A percentile compares a stretch with the other conserved stretches of the same genome.
phyloP scores from a whole-genome alignment of 2,797 vertebrate genomes.

The Sarcophilus harrisii region DNA sequence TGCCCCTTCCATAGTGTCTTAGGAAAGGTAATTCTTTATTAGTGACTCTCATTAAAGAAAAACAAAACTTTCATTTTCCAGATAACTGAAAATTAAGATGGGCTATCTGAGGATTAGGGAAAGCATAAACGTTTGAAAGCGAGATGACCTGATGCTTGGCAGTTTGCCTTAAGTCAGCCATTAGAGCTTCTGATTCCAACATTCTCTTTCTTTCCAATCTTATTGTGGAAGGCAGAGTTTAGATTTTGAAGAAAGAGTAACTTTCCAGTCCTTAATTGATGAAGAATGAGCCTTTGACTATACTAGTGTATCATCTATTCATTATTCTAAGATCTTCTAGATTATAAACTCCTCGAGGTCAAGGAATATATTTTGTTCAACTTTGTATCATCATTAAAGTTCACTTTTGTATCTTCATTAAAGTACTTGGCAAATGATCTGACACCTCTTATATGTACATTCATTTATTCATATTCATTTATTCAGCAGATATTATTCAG shows the following conservation, averaged over 20 bases:
- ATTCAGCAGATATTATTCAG: background rate
- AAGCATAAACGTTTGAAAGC: background rate
- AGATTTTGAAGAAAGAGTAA: background rate
- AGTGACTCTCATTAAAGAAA: background rate
- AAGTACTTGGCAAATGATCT: background rate
- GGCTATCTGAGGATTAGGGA: background rate
- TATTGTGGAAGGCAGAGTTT: background rate
- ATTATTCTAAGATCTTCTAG: background rate
- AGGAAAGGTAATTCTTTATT: background rate
- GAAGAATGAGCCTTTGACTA: background rate
- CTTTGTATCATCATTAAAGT: background rate
- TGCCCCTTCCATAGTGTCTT: background rate
- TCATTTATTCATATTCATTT: background rate
- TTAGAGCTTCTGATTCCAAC: background rate
- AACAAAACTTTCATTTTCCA: background rate
- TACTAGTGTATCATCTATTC: constrained; percentile 15
- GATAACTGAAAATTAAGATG: background rate
- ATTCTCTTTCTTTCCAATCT: background rate
- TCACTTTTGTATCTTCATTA: background rate
- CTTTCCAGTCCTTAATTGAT: background rate
- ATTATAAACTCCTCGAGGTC: background rate
- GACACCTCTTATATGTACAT: background rate
- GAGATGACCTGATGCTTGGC: no score
- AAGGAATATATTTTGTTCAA: background rate
- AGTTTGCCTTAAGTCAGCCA: background rate